These are phyloP conservation scores for Capromys pilorides DNA, from an alignment of 2,797 vertebrate genomes.

Conservation along the genomic window DNA sequence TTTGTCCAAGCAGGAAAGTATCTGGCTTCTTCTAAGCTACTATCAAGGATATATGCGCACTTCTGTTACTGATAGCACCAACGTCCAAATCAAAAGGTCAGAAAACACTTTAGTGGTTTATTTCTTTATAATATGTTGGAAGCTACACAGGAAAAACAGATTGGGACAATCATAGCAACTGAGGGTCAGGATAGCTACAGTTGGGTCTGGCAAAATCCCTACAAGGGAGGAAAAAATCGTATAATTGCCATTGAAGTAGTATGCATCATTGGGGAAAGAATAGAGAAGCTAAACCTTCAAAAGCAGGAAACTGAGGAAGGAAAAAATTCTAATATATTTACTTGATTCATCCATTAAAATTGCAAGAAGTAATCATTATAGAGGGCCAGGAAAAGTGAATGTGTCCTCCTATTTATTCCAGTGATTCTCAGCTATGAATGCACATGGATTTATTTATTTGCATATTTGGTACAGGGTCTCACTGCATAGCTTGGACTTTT, in stretches of 20 bases:
- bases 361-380: background rate
- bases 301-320: background rate
- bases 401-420: background rate
- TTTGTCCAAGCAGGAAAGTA: background rate
- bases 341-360: background rate
- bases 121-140: background rate
- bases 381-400: background rate
- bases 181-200: background rate
- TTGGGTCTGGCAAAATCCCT: background rate
- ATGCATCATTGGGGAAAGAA: background rate
- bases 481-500: too few relatives aligned
- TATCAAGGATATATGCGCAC: too few relatives aligned
- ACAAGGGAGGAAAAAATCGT: background rate
- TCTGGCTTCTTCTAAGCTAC: background rate
- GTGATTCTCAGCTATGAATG: background rate
- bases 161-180: background rate
- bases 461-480: too few relatives aligned
- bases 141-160: background rate
- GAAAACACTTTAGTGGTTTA: background rate
- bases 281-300: background rate
- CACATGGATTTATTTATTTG: background rate
- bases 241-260: background rate
- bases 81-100: background rate
- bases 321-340: background rate
- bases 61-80: background rate